Evolutionary conservation across 1,140 invertebrate genomes (phyloP), one percentile per base, ranked within the genome.

Genomic region (Drosophila chauvacae): DNA sequence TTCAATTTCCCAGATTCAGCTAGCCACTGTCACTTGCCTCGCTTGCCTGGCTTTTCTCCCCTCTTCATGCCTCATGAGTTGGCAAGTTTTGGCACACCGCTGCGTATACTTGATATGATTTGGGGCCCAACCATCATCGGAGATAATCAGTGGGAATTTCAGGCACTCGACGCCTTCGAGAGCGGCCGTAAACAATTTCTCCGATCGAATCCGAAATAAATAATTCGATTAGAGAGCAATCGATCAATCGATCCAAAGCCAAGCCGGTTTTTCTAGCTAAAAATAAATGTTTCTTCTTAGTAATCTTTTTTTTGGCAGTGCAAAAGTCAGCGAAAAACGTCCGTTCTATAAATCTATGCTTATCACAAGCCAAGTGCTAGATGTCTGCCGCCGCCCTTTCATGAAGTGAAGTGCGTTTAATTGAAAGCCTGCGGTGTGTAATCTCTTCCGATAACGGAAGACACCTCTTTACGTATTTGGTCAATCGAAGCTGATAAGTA

Each of bases 1-100:
- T 91, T 91, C 90, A 91, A 91, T 91, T 91, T 91, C 81, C 81
- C 84, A 90, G 88, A 91, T 91, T 91, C 88, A 80, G 72, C 72
- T 83, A 59, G 33, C 50, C 79, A 68, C 51, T 59, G 64, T 75
- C 58, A 55, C 33, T 51, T 69, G 64, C 39, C 59, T 45, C 14
- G 23, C 28, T 3, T 16, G 28, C 61, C 23, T 2, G 20, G 26
- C 26, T 16, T 39, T 10, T 14, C 59, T 18, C 6, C n/a, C 3
- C 3, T 16, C 51, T 26, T 5, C n/a, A 7, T 10, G 3, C 28
- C 53, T 2, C 70, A 44, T 73, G 70, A 72, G 68, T 60, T 72
- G 55, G 66, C 68, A 50, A 50, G 28, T 73, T 73, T 72, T 39
- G 28, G 44, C 66, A 53, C 64, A 70, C 35, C 55, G 20, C 28